Conservation (phyloP, 2,797 vertebrate genomes). For the Anniella stebbinsi region DNA sequence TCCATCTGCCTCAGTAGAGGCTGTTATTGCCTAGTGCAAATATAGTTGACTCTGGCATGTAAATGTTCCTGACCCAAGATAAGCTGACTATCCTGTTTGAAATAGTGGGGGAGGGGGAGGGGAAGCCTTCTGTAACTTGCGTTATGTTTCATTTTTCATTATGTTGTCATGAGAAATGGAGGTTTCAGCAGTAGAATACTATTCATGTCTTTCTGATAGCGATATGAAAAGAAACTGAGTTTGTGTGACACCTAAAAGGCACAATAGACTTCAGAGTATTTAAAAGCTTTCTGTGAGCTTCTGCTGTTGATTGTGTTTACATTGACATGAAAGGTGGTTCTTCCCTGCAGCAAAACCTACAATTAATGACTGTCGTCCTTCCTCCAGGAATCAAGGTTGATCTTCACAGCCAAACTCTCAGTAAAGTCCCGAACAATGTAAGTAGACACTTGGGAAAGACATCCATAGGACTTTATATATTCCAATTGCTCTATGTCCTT, state of each 20-base stretch:
- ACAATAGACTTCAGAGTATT: slow-evolving; percentile 5
- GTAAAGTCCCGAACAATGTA: slow-evolving; percentile 77
- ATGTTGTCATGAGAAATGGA: background rate
- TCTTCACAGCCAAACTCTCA: slow-evolving; percentile 77
- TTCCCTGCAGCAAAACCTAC: slow-evolving; percentile 58
- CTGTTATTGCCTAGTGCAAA: background rate
- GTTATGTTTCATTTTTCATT: slow-evolving; percentile 8
- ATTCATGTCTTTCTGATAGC: background rate
- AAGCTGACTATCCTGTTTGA: background rate
- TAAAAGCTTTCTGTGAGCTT: slow-evolving; percentile 46
- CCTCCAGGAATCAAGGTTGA: slow-evolving; percentile 78
- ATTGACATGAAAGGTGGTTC: slow-evolving; percentile 62
- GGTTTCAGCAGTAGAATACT: background rate
- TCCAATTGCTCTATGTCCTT: background rate
- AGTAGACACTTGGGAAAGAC: slow-evolving; percentile 63
- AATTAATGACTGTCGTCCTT: slow-evolving; percentile 71
- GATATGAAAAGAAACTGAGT: background rate
- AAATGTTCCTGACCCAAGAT: background rate
- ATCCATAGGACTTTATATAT: background rate
- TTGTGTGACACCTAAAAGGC: slow-evolving; percentile 29
- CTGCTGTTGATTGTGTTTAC: slow-evolving; percentile 44
- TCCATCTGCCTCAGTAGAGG: background rate
- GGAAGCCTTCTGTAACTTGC: background rate
- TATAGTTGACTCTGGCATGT: background rate
- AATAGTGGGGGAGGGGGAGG: slow-evolving; percentile 6